Conservation (phyloP, 2,888 invertebrate species). For the Baccha elongata region DNA sequence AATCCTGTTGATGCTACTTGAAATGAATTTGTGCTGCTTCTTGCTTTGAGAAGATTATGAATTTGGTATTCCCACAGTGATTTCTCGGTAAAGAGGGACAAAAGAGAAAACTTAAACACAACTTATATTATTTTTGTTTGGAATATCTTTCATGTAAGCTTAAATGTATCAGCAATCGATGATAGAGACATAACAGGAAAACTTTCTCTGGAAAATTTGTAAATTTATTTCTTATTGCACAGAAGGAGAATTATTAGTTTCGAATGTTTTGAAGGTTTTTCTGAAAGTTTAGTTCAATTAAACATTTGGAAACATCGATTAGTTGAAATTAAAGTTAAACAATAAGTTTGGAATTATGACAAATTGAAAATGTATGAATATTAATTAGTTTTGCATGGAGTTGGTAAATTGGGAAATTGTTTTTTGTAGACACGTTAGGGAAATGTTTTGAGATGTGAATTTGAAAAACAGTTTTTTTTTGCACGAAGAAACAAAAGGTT, state of each 20-base stretch:
- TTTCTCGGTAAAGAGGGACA: background rate
- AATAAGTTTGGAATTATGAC: background rate
- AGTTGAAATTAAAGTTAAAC: background rate
- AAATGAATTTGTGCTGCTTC: constrained; percentile 6
- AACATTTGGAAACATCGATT: background rate
- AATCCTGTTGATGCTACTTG: constrained; percentile 30
- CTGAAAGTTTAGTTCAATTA: background rate
- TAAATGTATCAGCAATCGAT: constrained; percentile 24
- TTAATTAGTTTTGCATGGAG: too few species aligned
- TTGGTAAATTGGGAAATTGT: too few species aligned
- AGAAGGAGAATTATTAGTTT: constrained; percentile 26
- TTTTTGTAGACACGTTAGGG: too few species aligned
- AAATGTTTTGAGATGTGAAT: too few species aligned
- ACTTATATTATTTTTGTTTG: background rate
- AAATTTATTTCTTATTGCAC: constrained; percentile 22
- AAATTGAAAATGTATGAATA: background rate
- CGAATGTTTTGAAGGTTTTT: background rate
- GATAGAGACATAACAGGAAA: constrained; percentile 16
- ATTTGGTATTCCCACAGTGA: constrained; percentile 11
- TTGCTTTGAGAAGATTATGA: constrained; percentile 13
- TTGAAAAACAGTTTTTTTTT: too few species aligned
- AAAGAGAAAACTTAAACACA: constrained; percentile 6
- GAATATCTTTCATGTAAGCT: background rate
- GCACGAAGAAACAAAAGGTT: too few species aligned
- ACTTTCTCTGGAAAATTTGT: constrained; percentile 12